These are phyloP conservation scores for Chiloscyllium punctatum DNA, from an alignment of 2,797 vertebrate species.

Conservation along the genomic window DNA sequence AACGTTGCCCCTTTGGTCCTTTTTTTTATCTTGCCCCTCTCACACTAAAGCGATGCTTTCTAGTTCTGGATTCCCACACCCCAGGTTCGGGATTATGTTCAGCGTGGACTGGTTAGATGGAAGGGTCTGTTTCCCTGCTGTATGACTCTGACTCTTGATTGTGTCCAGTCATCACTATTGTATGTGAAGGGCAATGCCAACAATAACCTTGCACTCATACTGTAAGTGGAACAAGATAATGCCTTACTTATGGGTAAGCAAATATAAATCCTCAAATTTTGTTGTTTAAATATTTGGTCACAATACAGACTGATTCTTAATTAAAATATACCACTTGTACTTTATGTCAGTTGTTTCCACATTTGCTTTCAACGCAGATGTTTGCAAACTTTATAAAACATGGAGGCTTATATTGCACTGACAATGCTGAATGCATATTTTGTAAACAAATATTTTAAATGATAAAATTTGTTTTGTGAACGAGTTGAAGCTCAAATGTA, in stretches of 20 bases:
- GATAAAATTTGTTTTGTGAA: not conserved
- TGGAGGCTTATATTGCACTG: not conserved
- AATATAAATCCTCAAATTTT: not conserved
- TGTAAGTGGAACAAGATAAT: not conserved
- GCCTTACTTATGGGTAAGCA: not conserved
- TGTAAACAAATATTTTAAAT: not conserved
- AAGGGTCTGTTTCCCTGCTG: too few species aligned
- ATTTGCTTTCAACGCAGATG: not conserved
- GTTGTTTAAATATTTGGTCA: not conserved
- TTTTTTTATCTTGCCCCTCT: too few species aligned
- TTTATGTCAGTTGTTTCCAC: not conserved
- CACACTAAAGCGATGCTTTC: too few species aligned
- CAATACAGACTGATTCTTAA: not conserved
- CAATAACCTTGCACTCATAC: not conserved
- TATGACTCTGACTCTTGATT: too few species aligned
- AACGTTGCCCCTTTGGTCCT: too few species aligned
- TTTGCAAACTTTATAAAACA: not conserved
- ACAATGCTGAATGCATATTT: not conserved
- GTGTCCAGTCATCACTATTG: not conserved
- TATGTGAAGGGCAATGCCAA: not conserved
- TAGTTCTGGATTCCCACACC: too few species aligned
- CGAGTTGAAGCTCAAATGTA: not conserved
- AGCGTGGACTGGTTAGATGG: too few species aligned
- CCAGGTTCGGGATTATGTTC: too few species aligned
- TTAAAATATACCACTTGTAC: not conserved